Percentiles rank a stretch among this genome's conserved stretches.
These are phyloP conservation scores for Alosa alosa DNA, from an alignment of 2,113 vertebrate species.

Conservation along the genomic window DNA sequence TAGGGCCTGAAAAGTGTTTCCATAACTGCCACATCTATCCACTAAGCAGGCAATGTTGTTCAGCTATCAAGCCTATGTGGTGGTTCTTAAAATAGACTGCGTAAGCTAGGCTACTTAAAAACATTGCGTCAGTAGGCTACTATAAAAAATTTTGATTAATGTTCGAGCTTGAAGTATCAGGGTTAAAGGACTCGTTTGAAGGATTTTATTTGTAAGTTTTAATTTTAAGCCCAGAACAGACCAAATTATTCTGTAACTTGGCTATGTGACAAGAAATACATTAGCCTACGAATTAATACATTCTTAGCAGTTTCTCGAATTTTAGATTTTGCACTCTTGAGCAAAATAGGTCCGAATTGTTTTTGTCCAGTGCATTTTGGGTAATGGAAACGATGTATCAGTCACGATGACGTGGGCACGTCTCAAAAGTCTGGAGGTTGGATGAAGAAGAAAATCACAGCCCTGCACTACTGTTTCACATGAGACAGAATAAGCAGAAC, in stretches of 20 bases:
- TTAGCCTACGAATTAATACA: neutral
- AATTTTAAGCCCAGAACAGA: neutral
- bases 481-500: neutral
- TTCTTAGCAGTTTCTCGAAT: neutral
- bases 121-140: neutral
- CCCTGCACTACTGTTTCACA: neutral
- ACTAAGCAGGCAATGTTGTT: neutral
- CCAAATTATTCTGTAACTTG: neutral
- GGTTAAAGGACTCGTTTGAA: neutral
- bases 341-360: neutral
- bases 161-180: neutral
- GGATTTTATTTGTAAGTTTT: neutral
- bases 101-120: neutral
- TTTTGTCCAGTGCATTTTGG: neutral
- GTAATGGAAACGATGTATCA: neutral
- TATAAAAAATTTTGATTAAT: neutral
- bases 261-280: neutral
- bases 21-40: neutral
- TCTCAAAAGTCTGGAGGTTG: constrained; percentile 8
- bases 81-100: neutral
- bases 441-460: constrained; percentile 7
- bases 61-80: neutral
- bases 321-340: neutral
- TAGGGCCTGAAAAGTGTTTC: too few relatives aligned
- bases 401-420: constrained; percentile 13